phyloP scores from a whole-genome alignment of 64 coral and sea anemone genomes.

The Pachyseris speciosa region DNA sequence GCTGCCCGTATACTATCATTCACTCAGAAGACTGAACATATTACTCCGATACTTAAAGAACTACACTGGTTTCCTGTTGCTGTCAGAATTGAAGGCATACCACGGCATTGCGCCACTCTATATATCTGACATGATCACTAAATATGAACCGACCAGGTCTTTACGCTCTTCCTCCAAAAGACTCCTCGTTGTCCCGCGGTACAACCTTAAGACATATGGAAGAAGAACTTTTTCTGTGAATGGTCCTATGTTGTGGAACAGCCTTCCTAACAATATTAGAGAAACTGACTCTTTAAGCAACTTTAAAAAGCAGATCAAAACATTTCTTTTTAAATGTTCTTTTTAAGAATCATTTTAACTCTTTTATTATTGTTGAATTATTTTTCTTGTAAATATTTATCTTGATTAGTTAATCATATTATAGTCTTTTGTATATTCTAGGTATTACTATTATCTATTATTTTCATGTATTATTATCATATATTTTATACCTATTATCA shows the following conservation, averaged over 20 bases:
- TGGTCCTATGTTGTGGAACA: neutral
- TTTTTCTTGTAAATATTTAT: neutral
- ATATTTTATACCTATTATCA: too few species aligned
- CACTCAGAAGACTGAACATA: conserved; percentile 31
- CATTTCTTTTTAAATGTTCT: conserved; percentile 10
- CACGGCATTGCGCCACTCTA: too few species aligned
- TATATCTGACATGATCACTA: too few species aligned
- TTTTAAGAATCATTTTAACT: conserved; percentile 8
- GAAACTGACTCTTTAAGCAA: conserved; percentile 4
- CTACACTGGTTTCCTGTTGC: conserved; percentile 17
- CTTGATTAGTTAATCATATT: conserved; percentile 1
- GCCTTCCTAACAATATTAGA: conserved; percentile 16
- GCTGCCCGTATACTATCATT: neutral
- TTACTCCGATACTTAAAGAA: conserved; percentile 32
- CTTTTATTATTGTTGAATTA: conserved; percentile 15
- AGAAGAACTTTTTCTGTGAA: too few species aligned
- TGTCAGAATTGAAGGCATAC: too few species aligned
- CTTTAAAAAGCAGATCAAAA: neutral
- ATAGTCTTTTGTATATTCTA: conserved; percentile 1
- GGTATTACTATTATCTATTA: neutral
- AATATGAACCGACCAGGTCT: too few species aligned
- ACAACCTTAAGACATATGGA: too few species aligned
- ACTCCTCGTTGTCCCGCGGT: too few species aligned
- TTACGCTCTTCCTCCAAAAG: too few species aligned
- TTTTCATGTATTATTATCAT: too few species aligned